Evolutionary conservation across 2,113 vertebrate species (phyloP), one percentile per base, ranked within the genome.

Genomic region (Neofelis nebulosa): DNA sequence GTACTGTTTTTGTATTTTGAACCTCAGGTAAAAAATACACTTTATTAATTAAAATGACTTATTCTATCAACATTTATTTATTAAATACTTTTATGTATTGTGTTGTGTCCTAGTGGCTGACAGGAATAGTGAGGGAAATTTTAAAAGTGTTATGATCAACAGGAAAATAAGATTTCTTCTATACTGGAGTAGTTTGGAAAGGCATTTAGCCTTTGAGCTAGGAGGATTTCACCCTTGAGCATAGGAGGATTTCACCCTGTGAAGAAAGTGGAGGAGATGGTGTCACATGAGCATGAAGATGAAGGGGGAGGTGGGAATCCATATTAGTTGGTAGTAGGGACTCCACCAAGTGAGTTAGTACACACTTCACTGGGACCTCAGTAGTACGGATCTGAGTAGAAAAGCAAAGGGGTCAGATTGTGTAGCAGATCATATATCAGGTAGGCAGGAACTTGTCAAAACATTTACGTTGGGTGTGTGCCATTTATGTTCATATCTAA

Each of bases 371-470:
- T 31, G 19, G 31, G 2, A 21, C 8, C 25, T 38, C 6, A 29
- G 2, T 10, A 36, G 15, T 45, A 7, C 8, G 65, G 25, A 65
- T 69, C 31, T 10, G 2, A 57, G 23, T 18, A 0, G 7, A 52
- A 74, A 38, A 63, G 16, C 14, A 52, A 33, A 87, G 5, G 12
- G 5, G 8, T 52, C 66, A 76, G 29, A 61, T 83, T 33, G 13
- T 10, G 1, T 5, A 45, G 25, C 2, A 38, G 18, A 36, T 76
- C 4, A 23, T 5, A 25, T 6, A n/a, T 9, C 6, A 92, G 0
- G 4, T 11, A 57, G 10, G 13, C 4, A 73, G 33, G 4, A 63
- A 52, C n/a, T 82, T 71, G 16, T 93, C 33, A 85, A 41, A 89
- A 36, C 29, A n/a, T 18, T n/a, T 11, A 7, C 31, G 21, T 45